Conservation (phyloP, 2,888 invertebrate species). For the Caenorhabditis afra region DNA sequence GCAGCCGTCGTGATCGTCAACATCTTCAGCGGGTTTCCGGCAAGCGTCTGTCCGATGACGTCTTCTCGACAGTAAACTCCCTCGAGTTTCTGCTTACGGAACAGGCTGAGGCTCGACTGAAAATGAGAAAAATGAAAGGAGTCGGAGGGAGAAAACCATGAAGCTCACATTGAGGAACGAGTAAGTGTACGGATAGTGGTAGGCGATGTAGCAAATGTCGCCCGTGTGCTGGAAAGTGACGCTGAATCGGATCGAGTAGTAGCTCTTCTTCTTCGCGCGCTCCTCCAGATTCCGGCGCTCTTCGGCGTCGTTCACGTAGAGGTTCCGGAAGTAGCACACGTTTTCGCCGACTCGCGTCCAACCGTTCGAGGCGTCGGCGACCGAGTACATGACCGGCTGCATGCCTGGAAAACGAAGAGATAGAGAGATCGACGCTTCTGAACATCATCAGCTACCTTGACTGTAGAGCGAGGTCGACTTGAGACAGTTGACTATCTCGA, state of each 20-base stretch:
- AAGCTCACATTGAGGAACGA: constrained; percentile 86
- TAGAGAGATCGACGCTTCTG: too few relatives aligned
- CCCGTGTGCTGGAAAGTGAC: constrained; percentile 87
- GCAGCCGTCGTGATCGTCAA: constrained; percentile 86
- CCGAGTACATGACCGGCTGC: constrained; percentile 92
- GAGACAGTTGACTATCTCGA: constrained; percentile 91
- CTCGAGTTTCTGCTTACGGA: constrained; percentile 42
- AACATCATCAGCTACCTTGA: constrained; percentile 84
- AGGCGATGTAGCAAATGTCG: constrained; percentile 90
- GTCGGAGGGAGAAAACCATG: neutral
- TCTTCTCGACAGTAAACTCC: constrained; percentile 62
- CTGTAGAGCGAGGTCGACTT: constrained; percentile 91
- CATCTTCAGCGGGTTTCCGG: constrained; percentile 81
- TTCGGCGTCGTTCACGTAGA: constrained; percentile 73
- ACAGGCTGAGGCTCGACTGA: constrained; percentile 52
- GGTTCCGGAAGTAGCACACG: constrained; percentile 89
- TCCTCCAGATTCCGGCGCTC: constrained; percentile 61
- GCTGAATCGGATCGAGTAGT: constrained; percentile 88
- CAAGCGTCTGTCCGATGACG: constrained; percentile 64
- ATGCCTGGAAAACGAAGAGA: constrained; percentile 84
- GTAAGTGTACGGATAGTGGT: constrained; percentile 91
- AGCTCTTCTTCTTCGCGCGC: constrained; percentile 80
- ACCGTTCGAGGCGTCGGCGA: constrained; percentile 85
- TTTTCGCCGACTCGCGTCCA: constrained; percentile 88
- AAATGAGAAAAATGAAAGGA: constrained; percentile 15